Evolutionary conservation across 2,888 invertebrate species (phyloP).

Genomic region (Stenchaetothrips biformis): DNA sequence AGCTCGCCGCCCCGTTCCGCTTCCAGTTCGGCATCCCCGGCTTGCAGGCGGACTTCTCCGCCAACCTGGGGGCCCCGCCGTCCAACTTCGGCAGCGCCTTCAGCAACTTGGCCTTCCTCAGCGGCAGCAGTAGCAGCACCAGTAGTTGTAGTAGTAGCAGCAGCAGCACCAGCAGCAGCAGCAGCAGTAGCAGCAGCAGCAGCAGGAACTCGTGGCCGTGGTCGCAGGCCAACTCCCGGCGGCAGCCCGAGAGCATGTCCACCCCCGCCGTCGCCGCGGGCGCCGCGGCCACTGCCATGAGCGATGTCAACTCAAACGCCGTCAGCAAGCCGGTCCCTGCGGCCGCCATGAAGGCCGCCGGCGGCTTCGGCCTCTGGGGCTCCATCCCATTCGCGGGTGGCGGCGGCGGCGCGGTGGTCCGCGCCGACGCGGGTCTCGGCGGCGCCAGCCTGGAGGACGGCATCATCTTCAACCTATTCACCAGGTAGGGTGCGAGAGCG

Average conservation of each 20-base stretch:
- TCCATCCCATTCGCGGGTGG: not conserved
- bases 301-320: not conserved
- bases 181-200: too few species aligned
- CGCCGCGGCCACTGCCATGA: not conserved
- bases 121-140: not conserved
- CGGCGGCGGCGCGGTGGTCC: not conserved
- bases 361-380: too few species aligned
- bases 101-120: not conserved
- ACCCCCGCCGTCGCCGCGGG: too few species aligned
- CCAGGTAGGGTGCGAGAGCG: not conserved
- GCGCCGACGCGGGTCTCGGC: not conserved
- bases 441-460: not conserved
- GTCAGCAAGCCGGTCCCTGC: not conserved
- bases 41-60: not conserved
- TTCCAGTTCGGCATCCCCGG: not conserved
- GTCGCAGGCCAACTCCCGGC: too few species aligned
- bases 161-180: not conserved
- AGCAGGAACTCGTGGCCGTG: too few species aligned
- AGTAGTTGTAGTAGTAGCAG: not conserved
- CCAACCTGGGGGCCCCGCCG: not conserved
- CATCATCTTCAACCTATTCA: not conserved
- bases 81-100: not conserved
- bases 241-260: too few species aligned
- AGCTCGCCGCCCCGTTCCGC: not conserved
- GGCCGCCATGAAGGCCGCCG: not conserved